phyloP scores from a whole-genome alignment of 2,113 vertebrate genomes.

The Peromyscus leucopus region DNA sequence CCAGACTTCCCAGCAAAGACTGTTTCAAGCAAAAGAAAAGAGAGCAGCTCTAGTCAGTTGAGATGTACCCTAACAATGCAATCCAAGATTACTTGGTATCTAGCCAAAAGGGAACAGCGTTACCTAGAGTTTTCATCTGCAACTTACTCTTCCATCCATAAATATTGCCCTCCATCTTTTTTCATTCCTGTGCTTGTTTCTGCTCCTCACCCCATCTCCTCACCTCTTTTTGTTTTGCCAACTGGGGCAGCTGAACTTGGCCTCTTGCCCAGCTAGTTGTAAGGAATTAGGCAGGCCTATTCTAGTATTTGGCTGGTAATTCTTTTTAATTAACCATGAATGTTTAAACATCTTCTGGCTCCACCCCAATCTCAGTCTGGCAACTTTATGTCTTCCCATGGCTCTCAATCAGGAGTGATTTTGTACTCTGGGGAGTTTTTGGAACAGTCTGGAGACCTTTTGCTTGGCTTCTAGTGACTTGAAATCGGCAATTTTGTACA shows the following conservation, averaged over 20 bases:
- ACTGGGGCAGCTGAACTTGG: neutral
- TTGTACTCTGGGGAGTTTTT: neutral
- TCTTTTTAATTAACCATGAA: constrained; percentile 22
- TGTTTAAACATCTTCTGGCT: constrained; percentile 35
- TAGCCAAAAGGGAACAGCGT: neutral
- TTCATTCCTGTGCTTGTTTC: neutral
- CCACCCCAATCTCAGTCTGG: neutral
- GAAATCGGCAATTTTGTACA: neutral
- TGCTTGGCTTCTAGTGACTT: neutral
- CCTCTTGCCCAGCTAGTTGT: neutral
- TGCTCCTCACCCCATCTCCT: neutral
- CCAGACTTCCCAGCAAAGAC: constrained; percentile 16
- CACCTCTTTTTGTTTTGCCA: neutral
- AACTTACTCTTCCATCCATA: neutral
- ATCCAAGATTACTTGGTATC: neutral
- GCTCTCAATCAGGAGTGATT: neutral
- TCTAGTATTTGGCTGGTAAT: neutral
- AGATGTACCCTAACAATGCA: neutral
- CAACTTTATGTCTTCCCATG: neutral
- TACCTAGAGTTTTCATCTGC: neutral
- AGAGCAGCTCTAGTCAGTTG: neutral
- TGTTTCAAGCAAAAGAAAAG: neutral
- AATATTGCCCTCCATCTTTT: neutral
- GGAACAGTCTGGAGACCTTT: neutral
- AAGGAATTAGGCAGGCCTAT: neutral